A percentile compares a stretch with the other conserved stretches of the same genome.
Evolutionary conservation across 2,888 invertebrate species (phyloP).

Genomic region (Carpatolechia fugitivella): DNA sequence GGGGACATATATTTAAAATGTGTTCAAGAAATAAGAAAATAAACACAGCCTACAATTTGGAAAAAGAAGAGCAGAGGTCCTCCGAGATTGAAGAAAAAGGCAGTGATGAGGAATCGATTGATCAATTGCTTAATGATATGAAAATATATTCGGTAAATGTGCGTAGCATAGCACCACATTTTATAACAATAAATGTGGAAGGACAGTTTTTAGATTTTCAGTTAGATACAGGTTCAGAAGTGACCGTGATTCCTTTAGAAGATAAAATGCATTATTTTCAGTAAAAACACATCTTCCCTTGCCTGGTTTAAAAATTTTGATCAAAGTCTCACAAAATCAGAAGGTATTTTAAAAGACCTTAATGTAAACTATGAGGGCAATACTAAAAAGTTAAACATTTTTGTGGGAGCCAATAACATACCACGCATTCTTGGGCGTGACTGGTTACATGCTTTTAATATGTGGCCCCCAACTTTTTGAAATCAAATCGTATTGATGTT

Average conservation of each 20-base stretch:
- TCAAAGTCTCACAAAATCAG: constrained; percentile 9
- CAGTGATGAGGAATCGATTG: not conserved
- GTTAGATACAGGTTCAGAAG: constrained; percentile 18
- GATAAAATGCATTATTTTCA: constrained; percentile 6
- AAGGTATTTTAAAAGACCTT: constrained; percentile 3
- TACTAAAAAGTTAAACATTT: not conserved
- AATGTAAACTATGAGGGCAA: not conserved
- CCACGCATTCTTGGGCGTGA: constrained; percentile 11
- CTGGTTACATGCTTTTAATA: constrained; percentile 4
- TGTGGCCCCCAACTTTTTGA: constrained; percentile 11
- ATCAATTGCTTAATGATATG: not conserved
- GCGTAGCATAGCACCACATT: constrained; percentile 14
- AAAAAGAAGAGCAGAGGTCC: not conserved
- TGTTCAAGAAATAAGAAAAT: constrained; percentile 4
- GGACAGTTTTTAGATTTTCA: constrained; percentile 9
- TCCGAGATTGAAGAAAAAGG: not conserved
- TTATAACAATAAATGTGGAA: constrained; percentile 1
- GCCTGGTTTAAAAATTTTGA: constrained; percentile 16
- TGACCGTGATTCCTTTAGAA: constrained; percentile 8
- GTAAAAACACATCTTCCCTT: not conserved
- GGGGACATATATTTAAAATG: constrained; percentile 13
- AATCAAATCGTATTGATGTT: not conserved
- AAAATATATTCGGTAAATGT: constrained; percentile 6
- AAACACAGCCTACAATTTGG: not conserved
- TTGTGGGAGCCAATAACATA: not conserved